Evolutionary conservation across 2,888 invertebrate genomes (phyloP).

Genomic region (Apamea monoglypha): DNA sequence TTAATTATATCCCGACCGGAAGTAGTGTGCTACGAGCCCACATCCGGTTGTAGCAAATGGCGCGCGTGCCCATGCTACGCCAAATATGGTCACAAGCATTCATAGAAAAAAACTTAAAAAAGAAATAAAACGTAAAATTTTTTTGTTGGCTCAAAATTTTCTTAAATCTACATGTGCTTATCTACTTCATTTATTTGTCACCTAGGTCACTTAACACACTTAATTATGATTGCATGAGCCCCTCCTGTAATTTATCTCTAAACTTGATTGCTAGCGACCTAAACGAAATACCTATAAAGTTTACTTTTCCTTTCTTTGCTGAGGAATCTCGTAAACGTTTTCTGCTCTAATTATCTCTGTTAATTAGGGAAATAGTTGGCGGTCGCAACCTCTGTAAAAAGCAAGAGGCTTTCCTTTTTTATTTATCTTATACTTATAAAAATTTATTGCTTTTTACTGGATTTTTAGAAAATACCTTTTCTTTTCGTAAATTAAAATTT

Average conservation of each 20-base stretch:
- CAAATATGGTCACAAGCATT: slow-evolving; percentile 53
- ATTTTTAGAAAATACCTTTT: slow-evolving; percentile 15
- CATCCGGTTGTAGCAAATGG: slow-evolving; percentile 81
- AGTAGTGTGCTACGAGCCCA: slow-evolving; percentile 82
- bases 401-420: slow-evolving; percentile 5
- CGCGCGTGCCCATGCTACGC: slow-evolving; percentile 69
- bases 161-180: background rate
- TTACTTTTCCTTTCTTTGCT: slow-evolving; percentile 4
- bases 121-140: background rate
- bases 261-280: slow-evolving; percentile 15
- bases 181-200: background rate
- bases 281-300: slow-evolving; percentile 17
- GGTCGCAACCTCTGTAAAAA: slow-evolving; percentile 5
- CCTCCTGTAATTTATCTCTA: slow-evolving; percentile 1
- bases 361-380: slow-evolving; percentile 47
- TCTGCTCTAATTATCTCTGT: slow-evolving; percentile 45
- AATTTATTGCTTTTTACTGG: background rate
- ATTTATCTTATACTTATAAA: background rate
- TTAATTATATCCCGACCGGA: slow-evolving; percentile 86
- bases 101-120: slow-evolving; percentile 17
- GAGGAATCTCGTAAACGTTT: slow-evolving; percentile 39
- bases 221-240: slow-evolving; percentile 14
- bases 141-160: background rate
- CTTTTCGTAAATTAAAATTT: slow-evolving; percentile 51
- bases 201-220: background rate